Evolutionary conservation across 2,888 invertebrate species (phyloP).

Genomic region (Drosophila mimetica): DNA sequence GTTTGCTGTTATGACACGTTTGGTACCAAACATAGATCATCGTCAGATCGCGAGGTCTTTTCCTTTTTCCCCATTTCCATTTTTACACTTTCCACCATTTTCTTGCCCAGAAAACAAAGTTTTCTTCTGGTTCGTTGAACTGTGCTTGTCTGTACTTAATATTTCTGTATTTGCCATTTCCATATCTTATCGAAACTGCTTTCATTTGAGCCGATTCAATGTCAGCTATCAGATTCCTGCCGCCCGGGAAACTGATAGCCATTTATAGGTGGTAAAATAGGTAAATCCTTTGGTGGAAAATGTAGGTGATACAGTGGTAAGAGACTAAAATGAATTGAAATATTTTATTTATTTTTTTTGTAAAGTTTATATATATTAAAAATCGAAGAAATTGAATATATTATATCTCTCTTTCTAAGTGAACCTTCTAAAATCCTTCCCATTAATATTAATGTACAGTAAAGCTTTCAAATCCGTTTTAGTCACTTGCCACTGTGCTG

Average conservation of each 20-base stretch:
- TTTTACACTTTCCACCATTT: background rate
- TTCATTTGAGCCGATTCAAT: slow-evolving; percentile 21
- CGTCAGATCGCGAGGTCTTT: slow-evolving; percentile 26
- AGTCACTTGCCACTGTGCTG: slow-evolving; percentile 31
- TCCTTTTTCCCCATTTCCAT: slow-evolving; percentile 2
- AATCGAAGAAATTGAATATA: no score
- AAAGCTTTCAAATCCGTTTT: background rate
- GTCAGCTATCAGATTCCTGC: slow-evolving; percentile 1
- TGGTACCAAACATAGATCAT: slow-evolving; percentile 39
- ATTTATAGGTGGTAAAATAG: no score
- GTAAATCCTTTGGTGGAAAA: slow-evolving; percentile 5
- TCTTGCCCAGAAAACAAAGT: slow-evolving; percentile 3
- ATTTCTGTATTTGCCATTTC: slow-evolving; percentile 28
- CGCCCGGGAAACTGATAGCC: slow-evolving; percentile 4
- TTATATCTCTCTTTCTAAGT: no score
- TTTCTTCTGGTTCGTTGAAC: slow-evolving; percentile 44
- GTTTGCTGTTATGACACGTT: slow-evolving; percentile 65
- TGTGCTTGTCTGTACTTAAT: slow-evolving; percentile 12
- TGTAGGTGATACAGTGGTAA: slow-evolving; percentile 5
- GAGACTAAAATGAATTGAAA: no score
- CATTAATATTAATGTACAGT: background rate
- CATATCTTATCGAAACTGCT: slow-evolving; percentile 22
- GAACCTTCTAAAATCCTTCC: no score
- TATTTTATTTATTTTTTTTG: background rate
- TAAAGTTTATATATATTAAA: no score